A percentile compares a stretch with the other conserved stretches of the same genome.
Conservation (phyloP, 37 sponge, comb jelly and placozoan species). For the Halisarca cf. caerulea region DNA sequence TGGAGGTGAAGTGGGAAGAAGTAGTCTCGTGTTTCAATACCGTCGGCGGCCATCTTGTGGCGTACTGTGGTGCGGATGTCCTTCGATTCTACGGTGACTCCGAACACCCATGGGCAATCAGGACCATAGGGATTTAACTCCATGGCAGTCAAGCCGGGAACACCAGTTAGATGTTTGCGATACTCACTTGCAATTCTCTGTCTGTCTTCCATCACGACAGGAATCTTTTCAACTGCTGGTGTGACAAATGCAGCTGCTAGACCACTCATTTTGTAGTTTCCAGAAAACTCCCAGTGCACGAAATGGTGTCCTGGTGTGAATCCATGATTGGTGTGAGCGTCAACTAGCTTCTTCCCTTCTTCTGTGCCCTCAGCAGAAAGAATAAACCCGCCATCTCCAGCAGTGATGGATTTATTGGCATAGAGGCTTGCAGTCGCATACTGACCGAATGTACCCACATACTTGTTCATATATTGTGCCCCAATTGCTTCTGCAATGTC, state of each 20-base stretch:
- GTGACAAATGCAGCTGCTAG: slow-evolving; percentile 50
- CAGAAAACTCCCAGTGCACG: slow-evolving; percentile 53
- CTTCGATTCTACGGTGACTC: slow-evolving; percentile 33
- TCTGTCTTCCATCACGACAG: slow-evolving; percentile 38
- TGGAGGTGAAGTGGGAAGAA: slow-evolving; percentile 69
- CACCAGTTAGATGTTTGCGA: slow-evolving; percentile 7
- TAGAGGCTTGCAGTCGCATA: slow-evolving; percentile 61
- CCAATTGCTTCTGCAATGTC: slow-evolving; percentile 71
- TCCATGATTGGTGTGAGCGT: slow-evolving; percentile 55
- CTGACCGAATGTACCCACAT: slow-evolving; percentile 52
- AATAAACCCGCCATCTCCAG: slow-evolving; percentile 68
- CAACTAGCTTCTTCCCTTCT: slow-evolving; percentile 7
- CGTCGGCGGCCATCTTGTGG: slow-evolving; percentile 32
- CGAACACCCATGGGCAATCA: slow-evolving; percentile 69
- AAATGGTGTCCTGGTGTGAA: slow-evolving; percentile 51
- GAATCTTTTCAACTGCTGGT: slow-evolving; percentile 39
- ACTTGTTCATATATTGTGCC: slow-evolving; percentile 21
- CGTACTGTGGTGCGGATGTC: slow-evolving; percentile 18
- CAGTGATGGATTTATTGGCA: slow-evolving; percentile 60
- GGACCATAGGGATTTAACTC: slow-evolving; percentile 28
- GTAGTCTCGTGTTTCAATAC: slow-evolving; percentile 63
- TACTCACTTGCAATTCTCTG: slow-evolving; percentile 28
- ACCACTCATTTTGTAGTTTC: slow-evolving; percentile 71
- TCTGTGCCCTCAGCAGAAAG: slow-evolving; percentile 9
- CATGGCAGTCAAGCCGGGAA: slow-evolving; percentile 36